phyloP scores from a whole-genome alignment of 2,888 invertebrate species.

The Apotomis capreana region DNA sequence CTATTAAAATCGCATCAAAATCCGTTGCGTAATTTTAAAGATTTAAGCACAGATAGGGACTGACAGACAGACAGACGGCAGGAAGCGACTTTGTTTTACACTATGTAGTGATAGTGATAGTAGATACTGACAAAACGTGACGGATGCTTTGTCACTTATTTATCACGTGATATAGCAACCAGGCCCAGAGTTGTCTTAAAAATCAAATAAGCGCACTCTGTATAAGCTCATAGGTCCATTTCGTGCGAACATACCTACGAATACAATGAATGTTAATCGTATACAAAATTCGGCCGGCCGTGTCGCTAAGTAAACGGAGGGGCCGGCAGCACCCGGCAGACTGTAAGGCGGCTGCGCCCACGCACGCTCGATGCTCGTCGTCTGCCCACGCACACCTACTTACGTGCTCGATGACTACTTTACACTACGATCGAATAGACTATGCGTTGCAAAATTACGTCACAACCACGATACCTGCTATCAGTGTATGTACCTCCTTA shows the following conservation, averaged over 20 bases:
- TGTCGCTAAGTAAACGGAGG: slow-evolving; percentile 23
- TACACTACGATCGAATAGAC: slow-evolving; percentile 16
- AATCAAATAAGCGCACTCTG: too few relatives aligned
- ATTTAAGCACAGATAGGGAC: too few relatives aligned
- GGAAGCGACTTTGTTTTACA: too few relatives aligned
- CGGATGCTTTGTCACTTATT: too few relatives aligned
- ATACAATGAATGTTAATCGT: background rate
- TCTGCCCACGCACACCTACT: slow-evolving; percentile 27
- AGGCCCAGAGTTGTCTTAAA: too few relatives aligned
- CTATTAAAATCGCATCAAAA: too few relatives aligned
- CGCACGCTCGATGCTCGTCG: slow-evolving; percentile 51
- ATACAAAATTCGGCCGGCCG: background rate
- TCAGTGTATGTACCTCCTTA: background rate
- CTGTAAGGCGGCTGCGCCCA: slow-evolving; percentile 65
- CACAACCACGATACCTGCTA: background rate
- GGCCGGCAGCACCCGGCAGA: slow-evolving; percentile 43
- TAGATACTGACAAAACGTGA: too few relatives aligned
- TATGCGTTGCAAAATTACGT: slow-evolving; percentile 10
- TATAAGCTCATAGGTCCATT: background rate
- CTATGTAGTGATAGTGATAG: too few relatives aligned
- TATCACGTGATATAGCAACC: too few relatives aligned
- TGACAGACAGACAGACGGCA: too few relatives aligned
- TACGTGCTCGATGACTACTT: slow-evolving; percentile 18
- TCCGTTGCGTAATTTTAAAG: too few relatives aligned
- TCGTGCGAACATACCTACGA: background rate